Evolutionary conservation across 2,888 invertebrate genomes (phyloP).

Genomic region (Oligia latruncula): DNA sequence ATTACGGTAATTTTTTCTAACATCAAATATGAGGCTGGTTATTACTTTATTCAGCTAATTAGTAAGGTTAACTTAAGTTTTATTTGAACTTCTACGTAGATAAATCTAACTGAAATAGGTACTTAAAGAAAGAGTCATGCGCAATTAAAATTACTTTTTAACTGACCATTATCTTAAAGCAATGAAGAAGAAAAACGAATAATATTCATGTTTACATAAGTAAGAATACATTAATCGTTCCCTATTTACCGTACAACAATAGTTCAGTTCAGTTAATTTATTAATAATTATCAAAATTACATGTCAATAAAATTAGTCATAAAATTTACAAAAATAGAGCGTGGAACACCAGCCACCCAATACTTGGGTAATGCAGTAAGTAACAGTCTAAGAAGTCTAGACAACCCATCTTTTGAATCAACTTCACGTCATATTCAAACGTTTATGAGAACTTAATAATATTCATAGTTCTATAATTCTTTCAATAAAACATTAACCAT

Average conservation of each 20-base stretch:
- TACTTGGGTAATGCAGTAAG: background rate
- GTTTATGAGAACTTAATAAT: too few species aligned
- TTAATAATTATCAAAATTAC: too few species aligned
- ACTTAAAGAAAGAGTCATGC: background rate
- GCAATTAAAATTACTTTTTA: background rate
- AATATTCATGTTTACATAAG: background rate
- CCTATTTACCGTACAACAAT: too few species aligned
- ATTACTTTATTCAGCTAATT: background rate
- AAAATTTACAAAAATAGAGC: too few species aligned
- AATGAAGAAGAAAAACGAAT: background rate
- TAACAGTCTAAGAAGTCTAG: constrained; percentile 23
- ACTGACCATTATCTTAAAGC: background rate
- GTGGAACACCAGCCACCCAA: too few species aligned
- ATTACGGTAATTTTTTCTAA: background rate
- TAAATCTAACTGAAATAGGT: background rate
- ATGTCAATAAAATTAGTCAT: too few species aligned
- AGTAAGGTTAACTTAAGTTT: background rate
- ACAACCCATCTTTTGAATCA: background rate
- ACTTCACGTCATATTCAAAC: too few species aligned
- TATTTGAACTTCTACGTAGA: too few species aligned
- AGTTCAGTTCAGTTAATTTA: too few species aligned
- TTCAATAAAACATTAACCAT: too few species aligned
- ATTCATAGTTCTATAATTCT: too few species aligned
- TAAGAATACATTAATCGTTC: too few species aligned
- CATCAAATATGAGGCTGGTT: background rate